Evolutionary conservation across 1,140 invertebrate species (phyloP).

Genomic region (Solenopsis invicta): DNA sequence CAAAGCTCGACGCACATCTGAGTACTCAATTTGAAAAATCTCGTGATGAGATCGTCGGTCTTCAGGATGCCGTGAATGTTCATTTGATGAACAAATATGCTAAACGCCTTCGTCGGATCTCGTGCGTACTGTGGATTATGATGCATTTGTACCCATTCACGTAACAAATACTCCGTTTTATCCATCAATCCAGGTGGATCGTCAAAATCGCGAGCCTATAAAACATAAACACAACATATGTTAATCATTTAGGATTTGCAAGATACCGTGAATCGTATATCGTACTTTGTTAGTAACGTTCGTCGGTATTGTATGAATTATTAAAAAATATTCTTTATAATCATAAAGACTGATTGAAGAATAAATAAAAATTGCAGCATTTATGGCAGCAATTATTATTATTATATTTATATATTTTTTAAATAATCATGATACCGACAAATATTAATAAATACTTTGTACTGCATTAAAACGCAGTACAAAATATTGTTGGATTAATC

Average conservation of each 20-base stretch:
- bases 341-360: not conserved
- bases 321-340: not conserved
- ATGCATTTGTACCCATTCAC: slow-evolving; percentile 98
- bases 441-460: slow-evolving; percentile 39
- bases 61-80: slow-evolving; percentile 98
- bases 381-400: not conserved
- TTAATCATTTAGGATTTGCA: slow-evolving; percentile 25
- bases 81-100: slow-evolving; percentile 98
- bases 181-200: slow-evolving; percentile 98
- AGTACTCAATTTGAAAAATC: slow-evolving; percentile 98
- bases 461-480: not conserved
- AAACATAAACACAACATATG: slow-evolving; percentile 51
- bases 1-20: slow-evolving; percentile 99
- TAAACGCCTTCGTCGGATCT: slow-evolving; percentile 98
- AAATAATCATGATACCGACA: slow-evolving; percentile 5
- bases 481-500: slow-evolving; percentile 12
- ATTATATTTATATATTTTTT: not conserved
- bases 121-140: slow-evolving; percentile 92
- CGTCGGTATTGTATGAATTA: not conserved
- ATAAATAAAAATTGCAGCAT: not conserved
- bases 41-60: slow-evolving; percentile 98
- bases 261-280: not conserved
- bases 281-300: not conserved
- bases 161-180: slow-evolving; percentile 97
- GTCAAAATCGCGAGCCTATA: slow-evolving; percentile 94